Base-by-base conservation (phyloP, 1,140 invertebrate genomes). In the Dufourea novaeangliae region DNA sequence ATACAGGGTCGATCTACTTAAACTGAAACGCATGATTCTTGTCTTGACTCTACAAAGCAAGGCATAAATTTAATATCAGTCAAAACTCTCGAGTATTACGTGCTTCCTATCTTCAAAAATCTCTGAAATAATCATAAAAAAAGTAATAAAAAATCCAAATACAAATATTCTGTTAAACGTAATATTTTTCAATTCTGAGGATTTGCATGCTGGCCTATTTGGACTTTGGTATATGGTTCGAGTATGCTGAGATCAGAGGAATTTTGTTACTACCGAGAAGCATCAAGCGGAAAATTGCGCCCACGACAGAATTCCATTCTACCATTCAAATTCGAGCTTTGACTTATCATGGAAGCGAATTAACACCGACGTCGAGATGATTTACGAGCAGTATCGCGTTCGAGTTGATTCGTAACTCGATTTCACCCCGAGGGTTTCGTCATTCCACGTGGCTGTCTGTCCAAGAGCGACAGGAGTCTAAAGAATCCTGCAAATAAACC, bases 381-480 rank as follows among this genome's bases (percentile, higher is more conserved):
- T 69, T 69, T 41, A 34, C 34, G n/a, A 37, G 25, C 0, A n/a
- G n/a, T n/a, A n/a, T 34, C 20, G 32, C 34, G n/a, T 25, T 27
- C 34, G 0, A 22, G 34, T 54, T 8, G 6, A n/a, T 37, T 5
- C 25, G 11, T 56, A 69, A 56, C 34, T 56, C 34, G 0, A 25
- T 41, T 34, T 20, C 34, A 5, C 4, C 12, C 14, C 22, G 34
- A n/a, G 3, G 11, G 50, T 37, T 54, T 54, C 50, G 50, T 68
- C 39, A 39, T 2, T 12, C 17, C 2, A 6, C 17, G n/a, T n/a
- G 17, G n/a, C 29, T 41, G 67, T 29, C 39, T 17, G 10, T 20
- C 1, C 12, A 17, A 1, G 0, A n/a, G 46, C n/a, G 6, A n/a
- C 46, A 0, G n/a, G n/a, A n/a, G n/a, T n/a, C 1, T 8, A 1